Evolutionary conservation across 2,888 invertebrate genomes (phyloP), one percentile per base, ranked within the genome.

Genomic region (Scelioninae gen. 1): DNA sequence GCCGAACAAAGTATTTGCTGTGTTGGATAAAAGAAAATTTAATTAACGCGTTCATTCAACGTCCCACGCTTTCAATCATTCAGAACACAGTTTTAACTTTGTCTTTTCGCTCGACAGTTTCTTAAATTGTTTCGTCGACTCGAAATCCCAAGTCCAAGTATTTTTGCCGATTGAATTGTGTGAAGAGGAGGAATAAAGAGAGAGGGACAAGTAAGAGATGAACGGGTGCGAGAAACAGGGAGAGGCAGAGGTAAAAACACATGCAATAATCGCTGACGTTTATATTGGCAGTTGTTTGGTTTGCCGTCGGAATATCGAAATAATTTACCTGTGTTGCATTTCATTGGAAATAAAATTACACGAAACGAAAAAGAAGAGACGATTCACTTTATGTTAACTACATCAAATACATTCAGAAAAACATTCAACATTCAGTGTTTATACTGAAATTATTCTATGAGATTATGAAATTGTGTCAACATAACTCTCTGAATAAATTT

Each of bases 21-120:
- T 68, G 68, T 62, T 62, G 68, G 53, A 77, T 77, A 62, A 68
- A 77, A 76, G 76, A 77, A 77, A 77, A 77, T 77, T 77, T 77
- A 68, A 77, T 77, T 77, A 77, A 77, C 45, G 60, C 68, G 53
- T 34, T 49, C 68, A 58, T 66, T 68, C 76, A 53, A 23, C 43
- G 51, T n/a, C 32, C 63, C 23, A 38, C 32, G 43, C 63, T 63
- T 74, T 74, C 74, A 74, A 74, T 74, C 74, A 74, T 74, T 74
- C 74, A 63, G 45, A 63, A 55, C 74, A 55, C 63, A 74, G 63
- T 55, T 51, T 63, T 55, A 55, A 74, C 74, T 63, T 74, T 9
- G 62, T 63, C 53, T 49, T 38, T 9, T 16, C 60, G 29, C 16
- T 38, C 40, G 43, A 45, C 62, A 45, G 9, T 62, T 62, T 34